phyloP scores from a whole-genome alignment of 2,113 vertebrate species.

The Anser brachyrhynchus region DNA sequence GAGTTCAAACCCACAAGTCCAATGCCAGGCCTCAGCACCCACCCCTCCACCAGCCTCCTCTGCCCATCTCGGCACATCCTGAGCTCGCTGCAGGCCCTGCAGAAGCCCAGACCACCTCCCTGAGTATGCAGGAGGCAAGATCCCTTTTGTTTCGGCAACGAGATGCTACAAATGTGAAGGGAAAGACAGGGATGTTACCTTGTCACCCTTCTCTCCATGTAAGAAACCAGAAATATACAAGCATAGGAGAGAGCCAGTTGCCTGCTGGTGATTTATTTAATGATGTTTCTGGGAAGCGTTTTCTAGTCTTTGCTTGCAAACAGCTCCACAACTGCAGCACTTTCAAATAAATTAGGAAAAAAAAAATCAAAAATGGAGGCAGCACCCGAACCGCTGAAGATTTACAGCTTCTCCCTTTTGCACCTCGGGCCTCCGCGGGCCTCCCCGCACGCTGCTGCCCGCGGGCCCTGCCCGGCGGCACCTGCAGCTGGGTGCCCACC shows the following conservation, averaged over 20 bases:
- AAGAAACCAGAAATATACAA: rapidly evolving
- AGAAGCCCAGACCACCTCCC: not conserved
- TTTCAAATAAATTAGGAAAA: not conserved
- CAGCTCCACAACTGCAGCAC: not conserved
- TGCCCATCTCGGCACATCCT: rapidly evolving
- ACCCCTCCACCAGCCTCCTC: too few relatives aligned
- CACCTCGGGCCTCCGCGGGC: not conserved
- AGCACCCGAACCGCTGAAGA: not conserved
- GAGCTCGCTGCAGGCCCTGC: not conserved
- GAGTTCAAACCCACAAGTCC: not conserved
- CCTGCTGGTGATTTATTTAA: not conserved
- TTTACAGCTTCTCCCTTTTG: not conserved
- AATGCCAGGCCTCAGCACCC: not conserved
- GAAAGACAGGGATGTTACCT: not conserved
- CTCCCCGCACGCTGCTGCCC: rapidly evolving
- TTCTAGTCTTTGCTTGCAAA: not conserved
- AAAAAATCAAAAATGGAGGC: not conserved
- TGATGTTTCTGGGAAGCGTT: not conserved
- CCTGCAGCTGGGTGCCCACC: not conserved
- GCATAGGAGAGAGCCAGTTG: rapidly evolving
- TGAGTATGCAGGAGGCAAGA: not conserved
- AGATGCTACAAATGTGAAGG: not conserved
- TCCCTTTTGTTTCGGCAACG: not conserved
- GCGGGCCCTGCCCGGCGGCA: not conserved
- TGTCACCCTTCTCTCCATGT: not conserved